phyloP scores from a whole-genome alignment of 2,797 vertebrate genomes.

The Chelonia mydas region DNA sequence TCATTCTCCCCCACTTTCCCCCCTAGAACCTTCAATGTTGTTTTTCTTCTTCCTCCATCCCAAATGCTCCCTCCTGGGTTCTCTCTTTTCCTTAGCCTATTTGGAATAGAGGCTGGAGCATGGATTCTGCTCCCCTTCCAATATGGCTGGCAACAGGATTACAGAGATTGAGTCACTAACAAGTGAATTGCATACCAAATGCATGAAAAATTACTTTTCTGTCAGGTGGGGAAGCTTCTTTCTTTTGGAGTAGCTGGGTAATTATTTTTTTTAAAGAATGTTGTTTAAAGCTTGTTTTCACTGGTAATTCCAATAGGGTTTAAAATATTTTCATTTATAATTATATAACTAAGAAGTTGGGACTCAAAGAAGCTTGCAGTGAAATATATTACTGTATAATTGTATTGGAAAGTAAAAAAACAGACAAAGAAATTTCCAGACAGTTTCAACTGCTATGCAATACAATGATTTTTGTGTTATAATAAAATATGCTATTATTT shows the following conservation, averaged over 20 bases:
- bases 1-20: too few relatives aligned
- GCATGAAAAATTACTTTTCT: neutral
- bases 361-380: neutral
- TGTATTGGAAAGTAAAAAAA: neutral
- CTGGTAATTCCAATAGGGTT: neutral
- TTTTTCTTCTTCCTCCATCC: too few relatives aligned
- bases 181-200: neutral
- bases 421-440: neutral
- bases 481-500: neutral
- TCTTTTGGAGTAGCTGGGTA: neutral
- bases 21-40: too few relatives aligned
- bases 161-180: neutral
- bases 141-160: neutral
- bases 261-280: neutral
- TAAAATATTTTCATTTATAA: neutral
- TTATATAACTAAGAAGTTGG: neutral
- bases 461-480: neutral
- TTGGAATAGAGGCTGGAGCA: too few relatives aligned
- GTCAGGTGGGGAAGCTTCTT: neutral
- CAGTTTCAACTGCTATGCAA: neutral
- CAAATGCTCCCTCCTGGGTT: too few relatives aligned
- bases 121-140: too few relatives aligned
- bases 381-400: neutral
- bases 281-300: neutral
- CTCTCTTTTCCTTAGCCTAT: too few relatives aligned